Evolutionary conservation across 2,888 invertebrate species (phyloP).

Genomic region (Drosophila tanythrix): DNA sequence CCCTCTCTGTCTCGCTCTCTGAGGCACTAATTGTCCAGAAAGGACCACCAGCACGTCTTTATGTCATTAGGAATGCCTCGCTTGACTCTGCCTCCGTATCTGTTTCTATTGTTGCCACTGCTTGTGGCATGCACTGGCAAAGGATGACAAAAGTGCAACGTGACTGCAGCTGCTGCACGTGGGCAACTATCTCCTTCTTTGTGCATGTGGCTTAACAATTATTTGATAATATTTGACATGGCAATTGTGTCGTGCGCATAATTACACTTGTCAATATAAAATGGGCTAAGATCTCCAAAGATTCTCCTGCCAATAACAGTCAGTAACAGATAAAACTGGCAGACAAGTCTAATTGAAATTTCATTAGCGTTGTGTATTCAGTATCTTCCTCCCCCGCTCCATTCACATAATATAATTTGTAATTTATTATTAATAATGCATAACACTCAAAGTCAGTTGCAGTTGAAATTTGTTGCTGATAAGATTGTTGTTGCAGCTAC

Average conservation of each 20-base stretch:
- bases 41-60: conserved; percentile 71
- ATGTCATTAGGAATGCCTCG: conserved; percentile 72
- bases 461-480: conserved; percentile 46
- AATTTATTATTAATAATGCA: conserved; percentile 83
- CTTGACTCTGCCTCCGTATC: conserved; percentile 17
- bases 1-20: conserved; percentile 9
- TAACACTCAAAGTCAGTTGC: conserved; percentile 62
- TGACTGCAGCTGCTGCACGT: conserved; percentile 75
- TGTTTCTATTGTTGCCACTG: conserved; percentile 8
- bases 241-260: conserved; percentile 80
- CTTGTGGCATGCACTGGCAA: conserved; percentile 41
- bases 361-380: conserved; percentile 72
- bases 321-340: conserved; percentile 47
- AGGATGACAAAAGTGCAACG: conserved; percentile 79
- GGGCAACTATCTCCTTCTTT: conserved; percentile 25
- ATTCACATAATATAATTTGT: conserved; percentile 64
- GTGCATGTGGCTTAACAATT: conserved; percentile 59
- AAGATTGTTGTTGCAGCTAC: conserved; percentile 50
- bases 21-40: conserved; percentile 75
- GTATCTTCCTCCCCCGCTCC: neutral
- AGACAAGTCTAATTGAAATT: conserved; percentile 81
- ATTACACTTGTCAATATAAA: conserved; percentile 80
- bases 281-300: conserved; percentile 74
- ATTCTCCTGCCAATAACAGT: conserved; percentile 22
- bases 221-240: conserved; percentile 78